Conservation (phyloP, 2,113 vertebrate genomes). For the Turdus rufiventris region DNA sequence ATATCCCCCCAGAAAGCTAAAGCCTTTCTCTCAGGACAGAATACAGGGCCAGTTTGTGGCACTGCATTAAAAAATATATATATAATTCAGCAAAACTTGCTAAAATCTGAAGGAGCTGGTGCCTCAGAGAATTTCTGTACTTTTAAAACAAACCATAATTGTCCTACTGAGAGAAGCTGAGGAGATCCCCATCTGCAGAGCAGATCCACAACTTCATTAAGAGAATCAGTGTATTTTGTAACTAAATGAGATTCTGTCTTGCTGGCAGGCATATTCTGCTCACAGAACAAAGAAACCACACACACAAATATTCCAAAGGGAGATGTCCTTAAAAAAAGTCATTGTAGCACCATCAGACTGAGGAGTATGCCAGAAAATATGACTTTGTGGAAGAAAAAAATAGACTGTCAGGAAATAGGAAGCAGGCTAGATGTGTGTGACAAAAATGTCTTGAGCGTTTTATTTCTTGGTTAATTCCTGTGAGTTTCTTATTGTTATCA, state of each 20-base stretch:
- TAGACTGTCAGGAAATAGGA: background rate
- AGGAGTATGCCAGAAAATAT: background rate
- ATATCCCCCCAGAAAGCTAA: background rate
- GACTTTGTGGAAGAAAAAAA: background rate
- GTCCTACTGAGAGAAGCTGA: background rate
- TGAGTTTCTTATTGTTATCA: background rate
- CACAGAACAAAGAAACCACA: slow-evolving; percentile 45
- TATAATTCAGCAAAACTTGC: slow-evolving; percentile 40
- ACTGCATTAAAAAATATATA: background rate
- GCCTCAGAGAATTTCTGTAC: slow-evolving; percentile 20
- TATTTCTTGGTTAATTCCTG: background rate
- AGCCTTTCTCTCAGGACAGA: background rate
- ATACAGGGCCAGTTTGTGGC: background rate
- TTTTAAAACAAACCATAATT: slow-evolving; percentile 37
- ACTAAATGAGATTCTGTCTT: slow-evolving; percentile 42
- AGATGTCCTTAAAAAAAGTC: slow-evolving; percentile 40
- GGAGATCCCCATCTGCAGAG: slow-evolving; percentile 7
- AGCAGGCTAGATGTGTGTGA: background rate
- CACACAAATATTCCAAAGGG: slow-evolving; percentile 41
- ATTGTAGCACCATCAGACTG: background rate
- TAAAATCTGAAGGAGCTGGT: background rate
- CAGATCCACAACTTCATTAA: slow-evolving; percentile 61
- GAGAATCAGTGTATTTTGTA: slow-evolving; percentile 37
- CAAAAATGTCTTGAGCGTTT: background rate
- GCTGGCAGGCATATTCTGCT: slow-evolving; percentile 33